phyloP scores from a whole-genome alignment of 2,888 invertebrate species.

The Beris chalybata region DNA sequence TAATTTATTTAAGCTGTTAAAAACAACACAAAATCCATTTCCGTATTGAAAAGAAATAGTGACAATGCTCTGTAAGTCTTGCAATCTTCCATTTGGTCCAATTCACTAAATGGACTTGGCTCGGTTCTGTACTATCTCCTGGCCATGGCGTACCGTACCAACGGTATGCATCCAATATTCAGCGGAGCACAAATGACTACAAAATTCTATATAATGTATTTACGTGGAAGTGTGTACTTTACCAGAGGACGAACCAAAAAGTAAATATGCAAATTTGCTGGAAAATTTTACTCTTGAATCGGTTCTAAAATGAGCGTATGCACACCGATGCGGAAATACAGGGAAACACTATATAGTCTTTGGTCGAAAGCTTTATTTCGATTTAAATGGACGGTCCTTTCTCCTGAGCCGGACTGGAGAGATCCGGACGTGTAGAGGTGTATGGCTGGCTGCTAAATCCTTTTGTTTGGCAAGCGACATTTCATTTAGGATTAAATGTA shows the following conservation, averaged over 20 bases:
- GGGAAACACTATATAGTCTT: no score
- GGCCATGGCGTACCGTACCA: neutral
- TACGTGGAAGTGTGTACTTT: slow-evolving; percentile 11
- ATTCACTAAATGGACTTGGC: slow-evolving; percentile 25
- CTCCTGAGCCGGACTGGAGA: no score
- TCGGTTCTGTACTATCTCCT: slow-evolving; percentile 10
- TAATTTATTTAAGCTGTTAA: no score
- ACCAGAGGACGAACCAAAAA: slow-evolving; percentile 10
- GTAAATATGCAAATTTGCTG: slow-evolving; percentile 28
- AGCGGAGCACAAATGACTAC: slow-evolving; percentile 13
- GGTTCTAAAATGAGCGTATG: slow-evolving; percentile 20
- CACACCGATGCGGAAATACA: slow-evolving; percentile 6
- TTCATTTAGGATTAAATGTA: slow-evolving; percentile 35
- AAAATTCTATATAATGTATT: neutral
- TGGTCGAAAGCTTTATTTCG: no score
- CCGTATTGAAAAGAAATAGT: no score
- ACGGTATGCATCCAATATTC: neutral
- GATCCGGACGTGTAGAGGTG: neutral
- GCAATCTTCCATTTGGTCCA: neutral
- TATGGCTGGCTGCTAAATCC: slow-evolving; percentile 20
- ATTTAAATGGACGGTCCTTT: no score
- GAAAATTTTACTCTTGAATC: slow-evolving; percentile 5
- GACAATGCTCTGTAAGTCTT: no score
- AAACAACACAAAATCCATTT: no score
- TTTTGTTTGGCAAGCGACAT: slow-evolving; percentile 33